Percentiles rank a stretch among this genome's conserved stretches.
phyloP scores from a whole-genome alignment of 1,140 invertebrate genomes.

The Zaprionus tsacasi region DNA sequence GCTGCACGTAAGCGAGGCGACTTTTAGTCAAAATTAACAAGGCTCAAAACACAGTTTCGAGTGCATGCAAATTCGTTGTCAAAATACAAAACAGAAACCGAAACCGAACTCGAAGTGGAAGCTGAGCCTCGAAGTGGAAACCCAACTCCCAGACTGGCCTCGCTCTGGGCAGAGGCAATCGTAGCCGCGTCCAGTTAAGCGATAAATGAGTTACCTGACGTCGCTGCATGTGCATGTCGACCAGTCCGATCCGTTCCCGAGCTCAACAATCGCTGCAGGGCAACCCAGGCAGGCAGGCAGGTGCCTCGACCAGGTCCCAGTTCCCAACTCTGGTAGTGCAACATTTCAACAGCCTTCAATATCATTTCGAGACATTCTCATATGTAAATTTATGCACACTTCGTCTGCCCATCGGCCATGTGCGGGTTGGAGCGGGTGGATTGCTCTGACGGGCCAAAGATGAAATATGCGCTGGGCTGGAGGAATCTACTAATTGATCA shows the following conservation, averaged over 20 bases:
- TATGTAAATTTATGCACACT: conserved; percentile 79
- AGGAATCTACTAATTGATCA: conserved; percentile 83
- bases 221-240: conserved; percentile 75
- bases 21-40: conserved; percentile 82
- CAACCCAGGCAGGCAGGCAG: conserved; percentile 38
- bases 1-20: conserved; percentile 60
- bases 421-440: background rate
- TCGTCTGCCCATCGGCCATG: conserved; percentile 19
- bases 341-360: conserved; percentile 82
- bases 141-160: too few relatives aligned
- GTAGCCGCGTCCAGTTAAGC: conserved; percentile 59
- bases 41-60: conserved; percentile 81
- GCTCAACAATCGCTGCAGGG: conserved; percentile 30
- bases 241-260: conserved; percentile 30
- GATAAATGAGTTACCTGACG: conserved; percentile 82
- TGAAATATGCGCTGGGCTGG: conserved; percentile 72
- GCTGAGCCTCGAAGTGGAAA: background rate
- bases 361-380: conserved; percentile 74
- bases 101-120: conserved; percentile 7
- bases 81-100: conserved; percentile 61
- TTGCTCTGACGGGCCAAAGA: conserved; percentile 48
- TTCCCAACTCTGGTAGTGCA: conserved; percentile 35
- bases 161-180: background rate
- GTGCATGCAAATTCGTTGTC: conserved; percentile 83
- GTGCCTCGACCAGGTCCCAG: conserved; percentile 13